Evolutionary conservation across 2,888 invertebrate genomes (phyloP).

Genomic region (Lumbricus terrestris): DNA sequence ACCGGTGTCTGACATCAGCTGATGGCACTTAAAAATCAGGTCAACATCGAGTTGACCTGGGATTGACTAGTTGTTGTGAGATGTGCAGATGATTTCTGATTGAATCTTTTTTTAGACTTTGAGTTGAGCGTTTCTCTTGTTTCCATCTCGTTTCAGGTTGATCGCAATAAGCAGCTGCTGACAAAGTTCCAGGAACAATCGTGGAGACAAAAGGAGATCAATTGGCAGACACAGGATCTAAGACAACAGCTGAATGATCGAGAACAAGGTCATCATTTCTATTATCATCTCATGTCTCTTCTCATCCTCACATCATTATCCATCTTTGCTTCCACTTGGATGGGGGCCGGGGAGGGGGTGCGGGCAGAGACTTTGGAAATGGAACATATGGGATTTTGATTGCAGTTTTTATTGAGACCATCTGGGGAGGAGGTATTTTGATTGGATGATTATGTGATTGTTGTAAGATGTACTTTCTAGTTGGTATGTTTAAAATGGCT

Average conservation of each 20-base stretch:
- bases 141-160: constrained; percentile 41
- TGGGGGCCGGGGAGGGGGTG: no score
- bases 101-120: background rate
- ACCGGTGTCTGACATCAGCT: no score
- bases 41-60: no score
- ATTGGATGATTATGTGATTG: no score
- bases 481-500: no score
- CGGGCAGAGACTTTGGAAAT: no score
- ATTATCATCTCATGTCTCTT: no score
- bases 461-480: no score
- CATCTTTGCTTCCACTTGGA: no score
- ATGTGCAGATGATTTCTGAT: background rate
- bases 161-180: constrained; percentile 46
- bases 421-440: background rate
- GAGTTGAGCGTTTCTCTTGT: background rate
- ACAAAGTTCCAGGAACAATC: constrained; percentile 52
- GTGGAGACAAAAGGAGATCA: constrained; percentile 52
- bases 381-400: no score
- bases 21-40: no score
- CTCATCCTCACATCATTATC: no score
- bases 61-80: background rate
- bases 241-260: constrained; percentile 42
- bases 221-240: constrained; percentile 49
- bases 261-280: constrained; percentile 32
- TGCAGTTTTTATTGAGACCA: background rate